Evolutionary conservation across 2,113 vertebrate species (phyloP), one percentile per base, ranked within the genome.

Genomic region (Toxostoma redivivum): DNA sequence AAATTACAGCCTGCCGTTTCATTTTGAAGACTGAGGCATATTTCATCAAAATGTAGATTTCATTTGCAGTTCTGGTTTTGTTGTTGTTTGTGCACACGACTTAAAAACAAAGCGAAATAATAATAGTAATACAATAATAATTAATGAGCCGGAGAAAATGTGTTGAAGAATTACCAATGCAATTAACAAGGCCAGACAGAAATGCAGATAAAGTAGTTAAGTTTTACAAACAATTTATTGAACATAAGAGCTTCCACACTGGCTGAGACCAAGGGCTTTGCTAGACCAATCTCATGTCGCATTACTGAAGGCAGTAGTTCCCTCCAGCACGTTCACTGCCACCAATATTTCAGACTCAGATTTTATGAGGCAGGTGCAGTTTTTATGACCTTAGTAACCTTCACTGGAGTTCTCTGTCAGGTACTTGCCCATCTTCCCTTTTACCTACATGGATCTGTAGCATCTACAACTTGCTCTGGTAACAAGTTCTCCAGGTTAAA

Each of bases 211-310:
- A 58, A 45, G 13, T 18, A 27, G 38, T 77, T 25, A 53, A 7
- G 3, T 56, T 74, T 81, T 56, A 50, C 21, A 50, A 54, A 35
- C 23, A 35, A 54, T 84, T 70, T 60, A 25, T 74, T 85, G 48
- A 86, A 28, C 12, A 7, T 23, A 35, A 81, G 37, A 74, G 5
- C 22, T 79, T 76, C 33, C 20, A 25, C 54, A 19, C 7, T 42
- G 50, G 5, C 11, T 69, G 38, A 61, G 62, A 37, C 7, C 8
- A 57, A 65, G 23, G 31, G 17, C 40, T 87, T 70, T 91, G 17
- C 62, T 65, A 23, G 13, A 51, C 48, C 27, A 11, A 6, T n/a
- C 64, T 4, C 0, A 0, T 15, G 5, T 20, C 50, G 31, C n/a
- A 5, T 50, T 62, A 30, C 16, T 60, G 60, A 44, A 86, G 35